These are phyloP conservation scores for Chelidonichthys spinosus DNA, from an alignment of 2,797 vertebrate species.

Conservation along the genomic window DNA sequence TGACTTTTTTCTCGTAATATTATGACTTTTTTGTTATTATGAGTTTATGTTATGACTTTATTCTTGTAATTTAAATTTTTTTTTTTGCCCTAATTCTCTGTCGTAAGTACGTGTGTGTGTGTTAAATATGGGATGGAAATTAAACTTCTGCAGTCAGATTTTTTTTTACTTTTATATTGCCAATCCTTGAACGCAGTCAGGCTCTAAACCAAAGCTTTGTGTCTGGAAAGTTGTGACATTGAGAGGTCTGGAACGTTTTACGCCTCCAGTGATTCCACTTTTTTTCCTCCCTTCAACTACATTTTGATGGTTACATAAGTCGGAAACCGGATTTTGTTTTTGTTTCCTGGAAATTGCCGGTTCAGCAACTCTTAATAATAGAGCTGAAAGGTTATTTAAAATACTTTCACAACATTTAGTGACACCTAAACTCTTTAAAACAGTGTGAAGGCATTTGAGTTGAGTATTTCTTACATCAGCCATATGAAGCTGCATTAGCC, in stretches of 20 bases:
- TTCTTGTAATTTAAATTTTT: no score
- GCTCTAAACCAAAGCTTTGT: slow-evolving; percentile 55
- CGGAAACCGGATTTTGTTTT: slow-evolving; percentile 34
- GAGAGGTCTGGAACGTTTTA: slow-evolving; percentile 64
- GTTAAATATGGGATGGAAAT: slow-evolving; percentile 45
- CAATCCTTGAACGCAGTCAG: slow-evolving; percentile 48
- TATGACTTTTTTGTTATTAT: no score
- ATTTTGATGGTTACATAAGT: slow-evolving; percentile 43
- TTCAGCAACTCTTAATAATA: slow-evolving; percentile 4
- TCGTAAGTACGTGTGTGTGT: slow-evolving; percentile 17
- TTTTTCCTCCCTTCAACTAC: slow-evolving; percentile 21
- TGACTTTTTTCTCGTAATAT: no score
- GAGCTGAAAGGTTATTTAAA: background rate
- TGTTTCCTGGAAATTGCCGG: slow-evolving; percentile 20
- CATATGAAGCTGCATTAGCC: background rate
- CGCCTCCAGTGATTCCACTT: slow-evolving; percentile 55
- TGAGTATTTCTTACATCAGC: background rate
- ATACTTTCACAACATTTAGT: background rate
- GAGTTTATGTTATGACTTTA: no score
- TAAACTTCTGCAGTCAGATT: slow-evolving; percentile 48
- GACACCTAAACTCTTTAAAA: slow-evolving; percentile 7
- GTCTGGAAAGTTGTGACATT: slow-evolving; percentile 63
- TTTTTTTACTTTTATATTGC: slow-evolving; percentile 36
- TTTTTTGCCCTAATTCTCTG: no score
- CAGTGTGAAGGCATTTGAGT: background rate